phyloP scores from a whole-genome alignment of 2,113 vertebrate genomes.

The cat (Felis catus) region DNA sequence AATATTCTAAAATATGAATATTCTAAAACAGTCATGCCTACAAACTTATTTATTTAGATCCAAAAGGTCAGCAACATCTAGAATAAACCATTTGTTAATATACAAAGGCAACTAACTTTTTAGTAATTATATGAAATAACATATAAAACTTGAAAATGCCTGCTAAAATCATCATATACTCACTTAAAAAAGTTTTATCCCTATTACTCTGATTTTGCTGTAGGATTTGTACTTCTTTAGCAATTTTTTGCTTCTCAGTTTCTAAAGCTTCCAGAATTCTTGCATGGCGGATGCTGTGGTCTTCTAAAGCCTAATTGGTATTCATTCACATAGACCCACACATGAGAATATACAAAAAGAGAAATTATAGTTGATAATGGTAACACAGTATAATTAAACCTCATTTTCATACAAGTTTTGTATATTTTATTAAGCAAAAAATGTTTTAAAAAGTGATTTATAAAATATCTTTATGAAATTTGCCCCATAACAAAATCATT shows the following conservation, averaged over 20 bases:
- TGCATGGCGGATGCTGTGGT: conserved; percentile 90
- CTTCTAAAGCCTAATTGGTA: conserved; percentile 90
- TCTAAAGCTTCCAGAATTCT: conserved; percentile 95
- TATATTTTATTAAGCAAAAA: not conserved
- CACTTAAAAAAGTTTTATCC: conserved; percentile 71
- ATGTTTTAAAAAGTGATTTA: not conserved
- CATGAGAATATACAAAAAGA: not conserved
- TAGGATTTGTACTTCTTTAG: conserved; percentile 89
- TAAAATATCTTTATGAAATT: not conserved
- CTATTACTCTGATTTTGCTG: conserved; percentile 85
- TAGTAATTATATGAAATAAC: not conserved
- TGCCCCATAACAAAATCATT: not conserved
- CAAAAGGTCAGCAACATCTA: not conserved
- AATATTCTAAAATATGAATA: not conserved
- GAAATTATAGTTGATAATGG: not conserved
- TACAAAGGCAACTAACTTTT: not conserved
- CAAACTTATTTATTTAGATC: not conserved
- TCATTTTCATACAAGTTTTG: not conserved
- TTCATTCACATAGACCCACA: not conserved
- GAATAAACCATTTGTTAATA: not conserved
- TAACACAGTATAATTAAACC: not conserved
- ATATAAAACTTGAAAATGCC: not conserved
- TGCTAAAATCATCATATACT: not conserved
- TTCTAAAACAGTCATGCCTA: not conserved
- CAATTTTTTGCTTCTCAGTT: conserved; percentile 94